phyloP scores from a whole-genome alignment of 2,888 invertebrate species.

The Lithodes maja region DNA sequence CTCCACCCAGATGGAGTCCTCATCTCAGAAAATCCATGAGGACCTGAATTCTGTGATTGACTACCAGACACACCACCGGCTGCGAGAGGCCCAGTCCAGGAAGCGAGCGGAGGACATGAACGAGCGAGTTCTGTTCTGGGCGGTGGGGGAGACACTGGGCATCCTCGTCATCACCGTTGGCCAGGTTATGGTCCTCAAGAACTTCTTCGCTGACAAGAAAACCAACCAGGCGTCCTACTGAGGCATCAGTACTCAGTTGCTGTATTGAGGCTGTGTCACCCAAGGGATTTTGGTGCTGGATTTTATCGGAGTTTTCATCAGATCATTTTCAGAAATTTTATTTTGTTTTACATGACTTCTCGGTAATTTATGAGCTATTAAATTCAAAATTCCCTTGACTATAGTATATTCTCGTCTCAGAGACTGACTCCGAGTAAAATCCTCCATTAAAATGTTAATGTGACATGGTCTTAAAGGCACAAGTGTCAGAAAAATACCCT shows the following conservation, averaged over 20 bases:
- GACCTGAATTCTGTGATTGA: constrained; percentile 91
- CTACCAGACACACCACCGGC: constrained; percentile 96
- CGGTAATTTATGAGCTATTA: too few relatives aligned
- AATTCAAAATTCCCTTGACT: too few relatives aligned
- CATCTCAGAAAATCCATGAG: constrained; percentile 92
- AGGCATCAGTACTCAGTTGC: not conserved
- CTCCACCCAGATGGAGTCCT: constrained; percentile 87
- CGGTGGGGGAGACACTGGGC: constrained; percentile 88
- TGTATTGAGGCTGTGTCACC: too few relatives aligned
- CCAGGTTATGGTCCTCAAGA: constrained; percentile 93
- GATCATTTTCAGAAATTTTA: too few relatives aligned
- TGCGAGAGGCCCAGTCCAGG: constrained; percentile 95
- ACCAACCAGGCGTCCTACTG: constrained; percentile 53
- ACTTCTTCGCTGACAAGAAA: constrained; percentile 86
- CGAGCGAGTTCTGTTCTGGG: constrained; percentile 95
- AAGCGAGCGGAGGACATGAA: constrained; percentile 97
- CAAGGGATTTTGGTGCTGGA: too few relatives aligned
- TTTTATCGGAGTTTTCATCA: too few relatives aligned
- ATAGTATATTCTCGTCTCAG: too few relatives aligned
- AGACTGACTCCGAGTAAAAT: too few relatives aligned
- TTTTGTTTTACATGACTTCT: too few relatives aligned
- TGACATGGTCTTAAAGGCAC: too few relatives aligned
- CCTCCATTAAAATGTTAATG: too few relatives aligned
- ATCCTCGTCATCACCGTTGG: constrained; percentile 90
- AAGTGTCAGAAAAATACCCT: too few relatives aligned